Percentiles rank a stretch among this genome's conserved stretches.
Conservation (phyloP, 2,797 vertebrate genomes). For the Pseudochirops corinnae region DNA sequence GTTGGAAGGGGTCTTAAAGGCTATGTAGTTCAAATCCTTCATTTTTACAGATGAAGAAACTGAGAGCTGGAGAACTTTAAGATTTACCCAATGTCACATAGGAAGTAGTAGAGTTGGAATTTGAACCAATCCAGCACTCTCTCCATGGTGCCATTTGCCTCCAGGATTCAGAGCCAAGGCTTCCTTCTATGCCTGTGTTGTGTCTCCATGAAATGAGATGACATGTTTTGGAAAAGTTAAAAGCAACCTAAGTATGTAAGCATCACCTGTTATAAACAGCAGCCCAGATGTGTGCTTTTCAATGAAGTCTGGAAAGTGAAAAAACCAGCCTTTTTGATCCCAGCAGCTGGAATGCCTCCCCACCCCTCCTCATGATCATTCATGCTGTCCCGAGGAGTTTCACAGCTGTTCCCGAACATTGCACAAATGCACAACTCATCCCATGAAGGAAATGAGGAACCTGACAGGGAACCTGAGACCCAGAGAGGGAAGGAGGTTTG, state of each 20-base stretch:
- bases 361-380: not conserved
- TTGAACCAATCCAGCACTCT: not conserved
- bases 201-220: not conserved
- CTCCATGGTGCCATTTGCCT: not conserved
- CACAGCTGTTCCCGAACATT: not conserved
- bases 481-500: not conserved
- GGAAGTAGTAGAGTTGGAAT: not conserved
- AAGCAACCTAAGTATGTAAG: not conserved
- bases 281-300: not conserved
- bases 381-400: not conserved
- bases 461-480: not conserved
- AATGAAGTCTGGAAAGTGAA: not conserved
- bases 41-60: not conserved
- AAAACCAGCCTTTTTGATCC: not conserved
- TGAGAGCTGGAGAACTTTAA: not conserved
- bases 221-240: constrained; percentile 3
- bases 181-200: not conserved
- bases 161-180: not conserved
- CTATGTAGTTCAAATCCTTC: not conserved
- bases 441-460: not conserved
- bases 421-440: not conserved
- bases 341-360: not conserved
- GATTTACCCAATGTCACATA: not conserved
- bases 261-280: not conserved
- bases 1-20: not conserved